Conservation (phyloP, 2,797 vertebrate species). For the Girardinus metallicus region DNA sequence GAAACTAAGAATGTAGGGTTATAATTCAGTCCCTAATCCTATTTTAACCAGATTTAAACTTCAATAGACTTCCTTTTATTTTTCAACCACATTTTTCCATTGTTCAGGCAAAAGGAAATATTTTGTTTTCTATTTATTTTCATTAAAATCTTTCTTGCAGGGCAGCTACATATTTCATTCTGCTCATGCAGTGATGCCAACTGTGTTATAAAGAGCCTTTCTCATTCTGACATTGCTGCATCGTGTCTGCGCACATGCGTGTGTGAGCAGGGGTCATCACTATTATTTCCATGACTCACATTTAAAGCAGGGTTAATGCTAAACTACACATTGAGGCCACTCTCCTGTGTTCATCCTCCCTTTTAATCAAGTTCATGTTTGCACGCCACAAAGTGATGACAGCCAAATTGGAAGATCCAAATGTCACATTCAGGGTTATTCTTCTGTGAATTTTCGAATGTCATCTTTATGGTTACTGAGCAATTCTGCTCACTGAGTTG, state of each 20-base stretch:
- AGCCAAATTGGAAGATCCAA: slow-evolving; percentile 22
- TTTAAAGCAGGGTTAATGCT: slow-evolving; percentile 40
- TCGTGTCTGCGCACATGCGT: not conserved
- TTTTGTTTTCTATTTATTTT: not conserved
- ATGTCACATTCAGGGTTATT: slow-evolving; percentile 10
- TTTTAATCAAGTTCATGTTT: slow-evolving; percentile 20
- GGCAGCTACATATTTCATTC: slow-evolving; percentile 5
- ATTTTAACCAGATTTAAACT: slow-evolving; percentile 24
- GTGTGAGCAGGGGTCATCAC: slow-evolving; percentile 13
- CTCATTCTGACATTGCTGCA: slow-evolving; percentile 26
- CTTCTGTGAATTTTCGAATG: slow-evolving; percentile 19
- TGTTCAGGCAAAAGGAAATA: not conserved
- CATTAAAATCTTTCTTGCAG: not conserved
- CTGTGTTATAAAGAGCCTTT: slow-evolving; percentile 29
- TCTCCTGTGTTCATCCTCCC: not conserved
- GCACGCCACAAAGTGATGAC: not conserved
- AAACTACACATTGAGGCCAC: slow-evolving; percentile 45
- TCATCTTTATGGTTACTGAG: slow-evolving; percentile 22
- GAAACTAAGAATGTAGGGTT: not conserved
- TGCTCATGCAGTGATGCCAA: slow-evolving; percentile 18
- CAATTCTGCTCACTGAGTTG: slow-evolving; percentile 14
- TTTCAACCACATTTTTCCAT: not conserved
- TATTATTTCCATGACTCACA: slow-evolving; percentile 33
- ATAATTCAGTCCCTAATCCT: not conserved
- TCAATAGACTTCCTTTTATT: not conserved